Evolutionary conservation across 2,888 invertebrate genomes (phyloP).

Genomic region (Spilarctia lutea): DNA sequence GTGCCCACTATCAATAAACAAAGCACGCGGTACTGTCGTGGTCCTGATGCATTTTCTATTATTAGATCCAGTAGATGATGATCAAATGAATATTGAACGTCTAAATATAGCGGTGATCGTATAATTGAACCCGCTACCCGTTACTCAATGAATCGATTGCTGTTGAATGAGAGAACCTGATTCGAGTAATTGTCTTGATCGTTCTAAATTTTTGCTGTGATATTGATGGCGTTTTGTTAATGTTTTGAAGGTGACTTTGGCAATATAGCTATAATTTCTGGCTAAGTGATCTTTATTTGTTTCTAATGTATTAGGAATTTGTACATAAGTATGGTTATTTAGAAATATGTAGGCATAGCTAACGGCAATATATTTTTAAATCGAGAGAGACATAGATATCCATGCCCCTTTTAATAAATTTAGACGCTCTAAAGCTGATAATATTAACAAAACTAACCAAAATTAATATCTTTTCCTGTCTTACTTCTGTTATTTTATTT

Average conservation of each 20-base stretch:
- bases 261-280: too few species aligned
- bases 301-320: too few species aligned
- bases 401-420: too few species aligned
- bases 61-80: slow-evolving; percentile 63
- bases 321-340: too few species aligned
- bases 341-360: too few species aligned
- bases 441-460: too few species aligned
- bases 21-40: slow-evolving; percentile 52
- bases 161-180: slow-evolving; percentile 35
- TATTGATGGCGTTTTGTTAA: neutral
- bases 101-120: slow-evolving; percentile 73
- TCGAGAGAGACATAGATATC: too few species aligned
- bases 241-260: neutral
- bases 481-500: too few species aligned
- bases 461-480: too few species aligned
- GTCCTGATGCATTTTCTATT: slow-evolving; percentile 74
- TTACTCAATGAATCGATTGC: slow-evolving; percentile 54
- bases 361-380: too few species aligned
- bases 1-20: slow-evolving; percentile 50
- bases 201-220: neutral
- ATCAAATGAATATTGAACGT: slow-evolving; percentile 59
- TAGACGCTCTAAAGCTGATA: too few species aligned
- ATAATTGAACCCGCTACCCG: slow-evolving; percentile 35
- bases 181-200: slow-evolving; percentile 20
- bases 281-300: neutral